Percentiles rank a stretch among this genome's conserved stretches.
Conservation (phyloP, 2,113 vertebrate genomes). For the Chelonoidis abingdonii region DNA sequence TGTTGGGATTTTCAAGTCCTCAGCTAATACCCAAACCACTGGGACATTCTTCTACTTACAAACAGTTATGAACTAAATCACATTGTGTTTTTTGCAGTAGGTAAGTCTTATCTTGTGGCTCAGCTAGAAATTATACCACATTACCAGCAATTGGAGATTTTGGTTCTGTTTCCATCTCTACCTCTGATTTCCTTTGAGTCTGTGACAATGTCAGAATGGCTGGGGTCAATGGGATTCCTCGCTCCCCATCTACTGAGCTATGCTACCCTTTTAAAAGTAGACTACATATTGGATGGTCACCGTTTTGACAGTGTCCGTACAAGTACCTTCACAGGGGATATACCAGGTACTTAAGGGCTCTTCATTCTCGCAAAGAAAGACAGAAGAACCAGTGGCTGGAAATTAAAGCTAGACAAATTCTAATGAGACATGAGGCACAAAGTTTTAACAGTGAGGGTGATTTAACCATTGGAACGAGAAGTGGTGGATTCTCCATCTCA, state of each 20-base stretch:
- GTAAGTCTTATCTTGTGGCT: constrained; percentile 17
- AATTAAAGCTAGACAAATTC: neutral
- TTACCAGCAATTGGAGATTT: constrained; percentile 12
- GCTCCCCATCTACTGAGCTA: constrained; percentile 49
- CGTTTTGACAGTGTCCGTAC: neutral
- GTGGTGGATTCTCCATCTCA: neutral
- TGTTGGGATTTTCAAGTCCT: neutral
- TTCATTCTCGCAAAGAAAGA: neutral
- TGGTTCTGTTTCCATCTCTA: constrained; percentile 54
- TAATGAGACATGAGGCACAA: neutral
- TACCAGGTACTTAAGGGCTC: neutral
- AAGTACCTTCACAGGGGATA: constrained; percentile 16
- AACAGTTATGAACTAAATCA: neutral
- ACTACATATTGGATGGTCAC: neutral
- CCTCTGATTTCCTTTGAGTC: constrained; percentile 7
- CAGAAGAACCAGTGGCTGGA: neutral
- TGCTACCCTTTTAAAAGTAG: neutral
- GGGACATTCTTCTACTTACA: neutral
- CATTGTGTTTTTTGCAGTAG: neutral
- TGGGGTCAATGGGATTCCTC: constrained; percentile 24
- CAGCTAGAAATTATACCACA: constrained; percentile 12
- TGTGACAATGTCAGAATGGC: constrained; percentile 5
- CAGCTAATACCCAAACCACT: neutral
- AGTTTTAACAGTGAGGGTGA: neutral
- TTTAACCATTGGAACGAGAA: neutral